A percentile compares a stretch with the other conserved stretches of the same genome.
These are phyloP conservation scores for Tenebrosternarchus preto DNA, from an alignment of 2,113 vertebrate species.

Conservation along the genomic window DNA sequence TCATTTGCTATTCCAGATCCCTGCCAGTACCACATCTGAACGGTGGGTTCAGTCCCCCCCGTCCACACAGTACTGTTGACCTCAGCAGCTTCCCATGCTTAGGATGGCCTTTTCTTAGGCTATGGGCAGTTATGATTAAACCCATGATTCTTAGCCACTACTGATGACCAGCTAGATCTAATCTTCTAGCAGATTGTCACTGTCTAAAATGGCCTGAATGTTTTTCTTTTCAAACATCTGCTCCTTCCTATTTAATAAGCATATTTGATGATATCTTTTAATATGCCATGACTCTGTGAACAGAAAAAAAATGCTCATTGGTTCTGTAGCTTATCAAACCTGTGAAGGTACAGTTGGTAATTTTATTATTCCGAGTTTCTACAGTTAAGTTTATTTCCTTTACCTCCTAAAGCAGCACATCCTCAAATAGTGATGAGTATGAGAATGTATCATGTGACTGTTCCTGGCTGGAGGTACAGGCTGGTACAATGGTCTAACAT, in stretches of 20 bases:
- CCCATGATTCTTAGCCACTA: not conserved
- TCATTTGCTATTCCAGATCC: not conserved
- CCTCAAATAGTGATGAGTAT: constrained; percentile 51
- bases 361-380: constrained; percentile 43
- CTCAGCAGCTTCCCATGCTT: not conserved
- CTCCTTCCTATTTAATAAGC: constrained; percentile 38
- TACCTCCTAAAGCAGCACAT: constrained; percentile 46
- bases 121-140: not conserved
- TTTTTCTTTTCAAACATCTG: constrained; percentile 45
- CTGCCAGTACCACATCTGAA: not conserved
- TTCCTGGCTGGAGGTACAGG: constrained; percentile 3
- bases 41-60: not conserved
- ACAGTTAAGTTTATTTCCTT: constrained; percentile 50
- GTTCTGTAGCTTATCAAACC: constrained; percentile 5
- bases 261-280: constrained; percentile 2
- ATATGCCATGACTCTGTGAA: not conserved
- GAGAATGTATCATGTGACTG: constrained; percentile 16
- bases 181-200: constrained; percentile 47
- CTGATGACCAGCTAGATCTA: constrained; percentile 33
- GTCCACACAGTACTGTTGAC: not conserved
- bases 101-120: not conserved
- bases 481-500: not conserved
- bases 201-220: constrained; percentile 50
- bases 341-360: not conserved
- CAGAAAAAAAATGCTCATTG: not conserved